phyloP scores from a whole-genome alignment of 2,888 invertebrate genomes.

The Syrphus vitripennis region DNA sequence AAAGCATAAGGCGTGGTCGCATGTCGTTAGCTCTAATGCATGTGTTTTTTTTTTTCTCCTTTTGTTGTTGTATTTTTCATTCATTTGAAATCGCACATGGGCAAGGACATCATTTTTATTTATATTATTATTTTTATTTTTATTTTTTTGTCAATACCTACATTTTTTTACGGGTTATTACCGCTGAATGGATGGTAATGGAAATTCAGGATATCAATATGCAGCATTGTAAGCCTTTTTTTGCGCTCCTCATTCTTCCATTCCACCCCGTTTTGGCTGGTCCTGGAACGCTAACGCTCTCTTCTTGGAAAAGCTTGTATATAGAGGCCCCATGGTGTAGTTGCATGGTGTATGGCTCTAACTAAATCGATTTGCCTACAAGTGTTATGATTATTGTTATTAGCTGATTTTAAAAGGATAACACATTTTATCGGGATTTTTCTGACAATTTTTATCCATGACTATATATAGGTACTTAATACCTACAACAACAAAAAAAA shows the following conservation, averaged over 20 bases:
- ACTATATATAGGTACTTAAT: background rate
- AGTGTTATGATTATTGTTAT: conserved; percentile 68
- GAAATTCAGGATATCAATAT: conserved; percentile 54
- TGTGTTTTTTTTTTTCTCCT: background rate
- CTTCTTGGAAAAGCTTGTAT: background rate
- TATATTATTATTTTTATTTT: conserved; percentile 6
- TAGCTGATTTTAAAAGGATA: conserved; percentile 57
- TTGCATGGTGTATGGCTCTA: conserved; percentile 36
- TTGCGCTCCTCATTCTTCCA: background rate
- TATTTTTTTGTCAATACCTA: conserved; percentile 26
- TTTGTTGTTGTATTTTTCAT: background rate
- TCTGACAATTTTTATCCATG: conserved; percentile 37
- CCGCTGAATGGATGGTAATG: conserved; percentile 57
- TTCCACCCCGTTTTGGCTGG: background rate
- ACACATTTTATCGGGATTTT: conserved; percentile 56
- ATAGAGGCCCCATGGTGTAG: background rate
- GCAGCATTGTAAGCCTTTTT: conserved; percentile 26
- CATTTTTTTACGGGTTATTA: conserved; percentile 62
- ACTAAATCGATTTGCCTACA: conserved; percentile 65
- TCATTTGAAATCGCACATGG: conserved; percentile 25
- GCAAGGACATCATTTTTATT: conserved; percentile 42
- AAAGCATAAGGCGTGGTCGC: conserved; percentile 44
- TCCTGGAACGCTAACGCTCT: background rate
- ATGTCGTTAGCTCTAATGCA: conserved; percentile 34
- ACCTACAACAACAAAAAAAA: background rate